These are phyloP conservation scores for Caenorhabditis sp. DNA, from an alignment of 2,888 invertebrate species.

Conservation along the genomic window DNA sequence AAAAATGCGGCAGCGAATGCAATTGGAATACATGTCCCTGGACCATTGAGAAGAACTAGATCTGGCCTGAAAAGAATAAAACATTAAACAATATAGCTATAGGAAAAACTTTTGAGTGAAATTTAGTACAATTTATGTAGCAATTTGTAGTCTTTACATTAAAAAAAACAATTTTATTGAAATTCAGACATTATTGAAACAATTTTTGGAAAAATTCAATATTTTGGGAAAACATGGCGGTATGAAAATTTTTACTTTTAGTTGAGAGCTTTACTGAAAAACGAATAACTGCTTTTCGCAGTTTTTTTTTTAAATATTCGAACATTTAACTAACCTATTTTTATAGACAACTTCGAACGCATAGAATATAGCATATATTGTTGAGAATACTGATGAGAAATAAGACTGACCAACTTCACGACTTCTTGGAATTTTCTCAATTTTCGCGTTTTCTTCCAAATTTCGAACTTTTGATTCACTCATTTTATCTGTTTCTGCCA, in stretches of 20 bases:
- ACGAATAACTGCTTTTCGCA: not conserved
- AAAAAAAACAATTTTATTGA: too few relatives aligned
- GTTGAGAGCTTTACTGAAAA: too few relatives aligned
- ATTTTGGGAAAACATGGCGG: too few relatives aligned
- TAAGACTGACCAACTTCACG: constrained; percentile 83
- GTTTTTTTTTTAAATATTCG: not conserved
- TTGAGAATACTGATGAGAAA: constrained; percentile 81
- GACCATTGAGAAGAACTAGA: constrained; percentile 88
- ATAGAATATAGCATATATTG: constrained; percentile 79
- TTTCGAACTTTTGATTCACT: constrained; percentile 56
- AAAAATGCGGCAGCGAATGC: constrained; percentile 82
- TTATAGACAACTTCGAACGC: constrained; percentile 80
- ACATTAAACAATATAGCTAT: too few relatives aligned
- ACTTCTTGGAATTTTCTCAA: constrained; percentile 80
- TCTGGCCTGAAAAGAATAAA: constrained; percentile 81
- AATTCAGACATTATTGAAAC: too few relatives aligned
- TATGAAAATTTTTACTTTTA: too few relatives aligned
- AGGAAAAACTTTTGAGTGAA: too few relatives aligned
- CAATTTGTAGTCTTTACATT: too few relatives aligned
- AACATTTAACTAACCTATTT: constrained; percentile 76
- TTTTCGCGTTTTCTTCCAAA: not conserved
- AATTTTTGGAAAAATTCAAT: too few relatives aligned
- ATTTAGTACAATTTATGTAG: too few relatives aligned
- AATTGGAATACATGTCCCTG: constrained; percentile 93
- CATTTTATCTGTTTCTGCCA: constrained; percentile 72